Conservation (phyloP, 2,113 vertebrate genomes). For the Tupaia tana region DNA sequence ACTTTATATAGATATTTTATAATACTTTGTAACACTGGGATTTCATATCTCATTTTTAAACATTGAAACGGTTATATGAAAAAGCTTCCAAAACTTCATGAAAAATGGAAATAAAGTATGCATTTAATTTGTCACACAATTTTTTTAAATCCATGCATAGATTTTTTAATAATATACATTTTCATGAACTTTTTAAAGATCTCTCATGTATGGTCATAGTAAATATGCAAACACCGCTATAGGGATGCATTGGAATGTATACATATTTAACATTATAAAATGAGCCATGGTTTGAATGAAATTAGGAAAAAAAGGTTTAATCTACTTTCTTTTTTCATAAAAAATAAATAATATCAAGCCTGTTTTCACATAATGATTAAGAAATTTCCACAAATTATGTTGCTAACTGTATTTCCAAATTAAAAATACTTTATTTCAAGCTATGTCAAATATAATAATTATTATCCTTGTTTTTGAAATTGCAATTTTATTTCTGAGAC, state of each 20-base stretch:
- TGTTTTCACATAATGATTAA: neutral
- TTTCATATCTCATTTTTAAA: no score
- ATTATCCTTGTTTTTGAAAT: neutral
- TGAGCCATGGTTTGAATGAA: neutral
- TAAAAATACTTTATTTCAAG: neutral
- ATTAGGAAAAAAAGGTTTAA: neutral
- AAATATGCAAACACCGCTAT: neutral
- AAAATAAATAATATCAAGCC: neutral
- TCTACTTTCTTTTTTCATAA: neutral
- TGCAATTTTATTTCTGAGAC: constrained; percentile 33
- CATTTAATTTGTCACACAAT: no score
- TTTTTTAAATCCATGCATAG: no score
- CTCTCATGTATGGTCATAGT: neutral
- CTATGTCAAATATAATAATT: neutral
- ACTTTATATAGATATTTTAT: neutral
- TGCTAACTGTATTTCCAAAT: neutral
- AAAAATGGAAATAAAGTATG: no score
- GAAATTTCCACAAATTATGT: neutral
- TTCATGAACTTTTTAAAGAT: no score
- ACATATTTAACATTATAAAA: neutral
- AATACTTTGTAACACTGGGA: neutral
- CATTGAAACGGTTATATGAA: neutral
- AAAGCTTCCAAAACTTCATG: no score
- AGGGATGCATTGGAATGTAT: neutral
- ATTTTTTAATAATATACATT: no score